Evolutionary conservation across 2,888 invertebrate species (phyloP).

Genomic region (Metalampra italica): DNA sequence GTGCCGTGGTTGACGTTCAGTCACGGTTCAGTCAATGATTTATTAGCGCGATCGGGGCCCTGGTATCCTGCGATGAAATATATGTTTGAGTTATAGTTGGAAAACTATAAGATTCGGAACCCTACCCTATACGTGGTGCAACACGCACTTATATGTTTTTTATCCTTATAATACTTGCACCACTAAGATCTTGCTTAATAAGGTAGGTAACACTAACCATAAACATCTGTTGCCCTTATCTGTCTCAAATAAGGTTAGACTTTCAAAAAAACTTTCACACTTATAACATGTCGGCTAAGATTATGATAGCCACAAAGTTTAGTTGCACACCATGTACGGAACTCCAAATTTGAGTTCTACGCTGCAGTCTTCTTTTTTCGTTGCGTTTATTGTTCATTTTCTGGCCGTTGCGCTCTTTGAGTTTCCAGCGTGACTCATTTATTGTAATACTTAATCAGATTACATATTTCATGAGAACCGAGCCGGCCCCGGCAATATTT

Average conservation of each 20-base stretch:
- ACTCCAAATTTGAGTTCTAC: constrained; percentile 4
- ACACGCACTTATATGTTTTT: too few relatives aligned
- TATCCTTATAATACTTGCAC: too few relatives aligned
- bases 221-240: neutral
- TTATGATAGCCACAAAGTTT: neutral
- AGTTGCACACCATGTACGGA: neutral
- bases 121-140: too few relatives aligned
- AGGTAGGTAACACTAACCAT: neutral
- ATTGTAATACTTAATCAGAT: constrained; percentile 53
- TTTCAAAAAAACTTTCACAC: constrained; percentile 1
- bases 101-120: too few relatives aligned
- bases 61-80: too few relatives aligned
- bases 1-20: too few relatives aligned
- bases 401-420: constrained; percentile 32
- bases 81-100: too few relatives aligned
- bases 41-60: too few relatives aligned
- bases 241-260: neutral
- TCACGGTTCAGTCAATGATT: too few relatives aligned
- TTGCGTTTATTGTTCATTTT: constrained; percentile 32
- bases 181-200: too few relatives aligned
- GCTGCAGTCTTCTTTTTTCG: constrained; percentile 15
- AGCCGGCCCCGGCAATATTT: constrained; percentile 46
- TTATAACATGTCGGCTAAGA: neutral
- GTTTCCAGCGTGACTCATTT: constrained; percentile 39
- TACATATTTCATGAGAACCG: constrained; percentile 57